Evolutionary conservation across 2,113 vertebrate species (phyloP).

Genomic region (Glareola pratincola): DNA sequence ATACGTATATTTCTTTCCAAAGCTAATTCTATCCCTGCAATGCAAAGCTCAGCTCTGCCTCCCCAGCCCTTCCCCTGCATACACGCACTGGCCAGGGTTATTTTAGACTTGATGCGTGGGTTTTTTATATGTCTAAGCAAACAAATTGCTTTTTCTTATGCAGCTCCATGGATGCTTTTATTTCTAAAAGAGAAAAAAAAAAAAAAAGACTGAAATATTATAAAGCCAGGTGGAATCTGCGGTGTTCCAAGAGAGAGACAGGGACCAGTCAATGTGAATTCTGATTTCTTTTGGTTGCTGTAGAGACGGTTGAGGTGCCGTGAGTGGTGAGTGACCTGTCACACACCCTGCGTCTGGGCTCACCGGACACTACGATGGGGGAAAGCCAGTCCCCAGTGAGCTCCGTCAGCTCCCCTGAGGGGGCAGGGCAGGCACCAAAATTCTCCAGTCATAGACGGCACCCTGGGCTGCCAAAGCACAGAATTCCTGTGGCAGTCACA

Average conservation of each 20-base stretch:
- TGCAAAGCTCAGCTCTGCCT: not conserved
- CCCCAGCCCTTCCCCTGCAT: not conserved
- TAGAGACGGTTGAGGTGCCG: not conserved
- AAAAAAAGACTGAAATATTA: not conserved
- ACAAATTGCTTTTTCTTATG: not conserved
- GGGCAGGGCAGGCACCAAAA: not conserved
- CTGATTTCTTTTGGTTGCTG: not conserved
- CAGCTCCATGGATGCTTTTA: not conserved
- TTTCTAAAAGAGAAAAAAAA: not conserved
- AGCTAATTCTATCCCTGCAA: not conserved
- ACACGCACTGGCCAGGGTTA: not conserved
- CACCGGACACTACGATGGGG: rapidly evolving
- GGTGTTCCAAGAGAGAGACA: not conserved
- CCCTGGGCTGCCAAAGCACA: not conserved
- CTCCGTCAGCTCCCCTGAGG: not conserved
- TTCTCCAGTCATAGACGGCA: not conserved
- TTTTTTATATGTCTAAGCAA: not conserved
- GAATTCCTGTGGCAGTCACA: not conserved
- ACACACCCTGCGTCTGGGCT: not conserved
- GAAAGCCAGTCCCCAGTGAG: not conserved
- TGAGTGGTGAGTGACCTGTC: not conserved
- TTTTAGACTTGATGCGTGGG: not conserved
- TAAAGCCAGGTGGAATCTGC: not conserved
- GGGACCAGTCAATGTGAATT: not conserved
- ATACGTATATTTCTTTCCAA: not conserved